Percentiles rank a stretch among this genome's conserved stretches.
Evolutionary conservation across 2,888 invertebrate genomes (phyloP).

Genomic region (Ceriagrion tenellum): DNA sequence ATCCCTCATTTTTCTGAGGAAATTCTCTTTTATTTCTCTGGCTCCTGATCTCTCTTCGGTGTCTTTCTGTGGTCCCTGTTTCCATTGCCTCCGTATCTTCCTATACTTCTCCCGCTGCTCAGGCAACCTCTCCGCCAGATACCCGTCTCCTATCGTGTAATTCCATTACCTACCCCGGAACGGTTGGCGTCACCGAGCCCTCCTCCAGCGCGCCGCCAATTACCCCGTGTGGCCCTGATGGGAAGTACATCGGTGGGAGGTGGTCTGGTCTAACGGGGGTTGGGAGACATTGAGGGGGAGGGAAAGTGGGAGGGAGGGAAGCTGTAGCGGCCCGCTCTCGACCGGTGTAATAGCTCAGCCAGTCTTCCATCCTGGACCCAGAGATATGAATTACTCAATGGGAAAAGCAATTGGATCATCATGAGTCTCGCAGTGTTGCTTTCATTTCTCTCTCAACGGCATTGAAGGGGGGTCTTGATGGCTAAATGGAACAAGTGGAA

Average conservation of each 20-base stretch:
- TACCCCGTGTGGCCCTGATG: constrained; percentile 5
- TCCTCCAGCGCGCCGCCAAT: constrained; percentile 55
- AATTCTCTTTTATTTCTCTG: too few relatives aligned
- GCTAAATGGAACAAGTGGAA: too few relatives aligned
- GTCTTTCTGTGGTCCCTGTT: background rate
- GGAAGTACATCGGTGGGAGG: background rate
- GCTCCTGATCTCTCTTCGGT: too few relatives aligned
- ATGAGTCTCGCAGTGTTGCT: background rate
- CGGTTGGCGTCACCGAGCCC: background rate
- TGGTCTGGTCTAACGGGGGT: background rate
- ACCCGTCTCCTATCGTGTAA: constrained; percentile 13
- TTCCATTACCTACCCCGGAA: constrained; percentile 51
- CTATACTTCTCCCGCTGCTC: background rate
- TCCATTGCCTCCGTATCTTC: background rate
- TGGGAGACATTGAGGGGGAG: too few relatives aligned
- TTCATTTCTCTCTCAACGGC: too few relatives aligned
- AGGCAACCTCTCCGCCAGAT: constrained; percentile 14
- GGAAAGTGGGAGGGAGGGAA: background rate
- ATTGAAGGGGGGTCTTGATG: too few relatives aligned
- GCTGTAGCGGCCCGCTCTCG: background rate
- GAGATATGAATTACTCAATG: background rate
- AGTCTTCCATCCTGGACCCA: background rate
- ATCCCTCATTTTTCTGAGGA: too few relatives aligned
- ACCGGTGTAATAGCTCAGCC: background rate
- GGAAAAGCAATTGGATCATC: background rate